Evolutionary conservation across 2,888 invertebrate species (phyloP).

Genomic region (Megamerina dolium): DNA sequence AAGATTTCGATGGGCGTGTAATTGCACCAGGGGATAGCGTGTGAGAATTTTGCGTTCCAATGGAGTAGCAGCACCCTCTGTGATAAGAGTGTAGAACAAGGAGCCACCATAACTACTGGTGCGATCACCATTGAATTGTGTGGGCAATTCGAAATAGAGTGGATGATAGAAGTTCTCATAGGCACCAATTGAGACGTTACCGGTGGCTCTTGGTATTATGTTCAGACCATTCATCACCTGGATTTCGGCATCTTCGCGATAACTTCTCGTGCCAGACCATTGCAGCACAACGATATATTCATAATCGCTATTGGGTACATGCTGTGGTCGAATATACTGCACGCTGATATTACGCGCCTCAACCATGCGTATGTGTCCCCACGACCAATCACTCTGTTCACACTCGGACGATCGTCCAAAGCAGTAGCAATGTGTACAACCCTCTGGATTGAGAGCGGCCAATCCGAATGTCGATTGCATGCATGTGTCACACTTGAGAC

Average conservation of each 20-base stretch:
- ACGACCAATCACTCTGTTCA: conserved; percentile 71
- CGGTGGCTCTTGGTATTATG: conserved; percentile 57
- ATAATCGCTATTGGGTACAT: conserved; percentile 38
- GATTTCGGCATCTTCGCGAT: conserved; percentile 50
- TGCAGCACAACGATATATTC: conserved; percentile 48
- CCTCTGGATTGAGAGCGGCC: conserved; percentile 67
- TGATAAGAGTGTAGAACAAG: conserved; percentile 69
- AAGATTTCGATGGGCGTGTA: conserved; percentile 69
- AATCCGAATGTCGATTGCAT: conserved; percentile 82
- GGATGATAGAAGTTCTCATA: conserved; percentile 44
- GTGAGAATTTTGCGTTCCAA: conserved; percentile 55
- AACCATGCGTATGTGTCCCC: conserved; percentile 70
- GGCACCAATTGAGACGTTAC: conserved; percentile 48
- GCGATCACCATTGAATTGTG: conserved; percentile 77
- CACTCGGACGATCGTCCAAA: conserved; percentile 81
- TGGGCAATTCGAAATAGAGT: conserved; percentile 58
- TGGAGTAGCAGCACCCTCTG: conserved; percentile 57
- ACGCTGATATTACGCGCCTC: conserved; percentile 52
- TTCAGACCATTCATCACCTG: conserved; percentile 56
- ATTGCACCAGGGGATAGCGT: conserved; percentile 72
- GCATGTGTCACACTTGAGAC: conserved; percentile 79
- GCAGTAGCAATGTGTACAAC: conserved; percentile 95
- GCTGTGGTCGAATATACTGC: conserved; percentile 38
- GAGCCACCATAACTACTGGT: conserved; percentile 88
- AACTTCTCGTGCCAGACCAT: conserved; percentile 41